Evolutionary conservation across 1,140 invertebrate species (phyloP).

Genomic region (Euura lappo): DNA sequence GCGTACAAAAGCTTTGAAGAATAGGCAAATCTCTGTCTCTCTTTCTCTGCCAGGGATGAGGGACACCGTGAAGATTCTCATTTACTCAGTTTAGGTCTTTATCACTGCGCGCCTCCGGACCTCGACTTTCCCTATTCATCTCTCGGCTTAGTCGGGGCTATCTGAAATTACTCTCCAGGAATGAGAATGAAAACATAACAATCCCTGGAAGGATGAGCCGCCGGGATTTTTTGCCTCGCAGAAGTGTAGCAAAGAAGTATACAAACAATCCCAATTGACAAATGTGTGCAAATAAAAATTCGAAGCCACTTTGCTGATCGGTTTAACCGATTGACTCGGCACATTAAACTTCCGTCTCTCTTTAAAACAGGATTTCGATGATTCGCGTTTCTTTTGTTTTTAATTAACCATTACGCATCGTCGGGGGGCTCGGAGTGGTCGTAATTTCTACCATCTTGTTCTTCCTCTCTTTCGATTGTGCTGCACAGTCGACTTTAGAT

Average conservation of each 20-base stretch:
- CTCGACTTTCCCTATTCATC: background rate
- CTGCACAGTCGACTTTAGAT: background rate
- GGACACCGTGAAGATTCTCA: background rate
- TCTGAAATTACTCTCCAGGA: background rate
- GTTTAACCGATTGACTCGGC: too few relatives aligned
- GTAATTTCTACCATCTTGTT: background rate
- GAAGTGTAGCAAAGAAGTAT: background rate
- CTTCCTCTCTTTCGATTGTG: background rate
- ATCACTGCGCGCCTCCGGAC: background rate
- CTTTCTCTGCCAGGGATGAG: background rate
- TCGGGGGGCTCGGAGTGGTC: background rate
- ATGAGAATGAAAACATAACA: conserved; percentile 4
- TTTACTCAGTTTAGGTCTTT: background rate
- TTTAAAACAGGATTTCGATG: too few relatives aligned
- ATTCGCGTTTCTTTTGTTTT: too few relatives aligned
- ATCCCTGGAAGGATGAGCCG: background rate
- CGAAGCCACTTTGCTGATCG: background rate
- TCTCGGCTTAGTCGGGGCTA: background rate
- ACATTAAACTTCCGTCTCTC: too few relatives aligned
- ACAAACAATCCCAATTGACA: background rate
- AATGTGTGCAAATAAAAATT: background rate
- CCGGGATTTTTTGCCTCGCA: background rate
- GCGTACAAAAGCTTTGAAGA: background rate
- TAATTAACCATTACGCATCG: background rate
- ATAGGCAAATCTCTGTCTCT: background rate